Percentiles rank a stretch among this genome's conserved stretches.
Conservation (phyloP, 2,888 invertebrate genomes). For the Leucophora obtusa region DNA sequence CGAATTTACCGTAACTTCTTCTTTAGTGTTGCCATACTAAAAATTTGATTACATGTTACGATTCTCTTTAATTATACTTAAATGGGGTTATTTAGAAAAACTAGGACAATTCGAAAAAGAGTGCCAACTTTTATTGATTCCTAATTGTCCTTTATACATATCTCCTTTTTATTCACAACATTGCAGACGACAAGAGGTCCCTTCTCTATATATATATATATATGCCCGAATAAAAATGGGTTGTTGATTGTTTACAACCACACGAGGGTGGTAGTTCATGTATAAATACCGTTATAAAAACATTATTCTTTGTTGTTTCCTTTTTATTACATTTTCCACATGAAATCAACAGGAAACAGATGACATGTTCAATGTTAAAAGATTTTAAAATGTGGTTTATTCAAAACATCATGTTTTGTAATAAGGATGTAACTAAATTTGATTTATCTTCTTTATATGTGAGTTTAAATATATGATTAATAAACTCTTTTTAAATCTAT, state of each 20-base stretch:
- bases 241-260: conserved; percentile 54
- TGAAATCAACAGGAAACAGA: conserved; percentile 64
- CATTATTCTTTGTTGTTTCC: conserved; percentile 23
- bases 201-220: background rate
- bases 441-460: background rate
- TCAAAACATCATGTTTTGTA: background rate
- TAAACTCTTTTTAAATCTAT: no score
- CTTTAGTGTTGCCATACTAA: conserved; percentile 20
- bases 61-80: background rate
- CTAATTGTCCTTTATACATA: conserved; percentile 14
- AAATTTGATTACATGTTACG: background rate
- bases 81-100: conserved; percentile 18
- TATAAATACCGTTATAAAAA: conserved; percentile 32
- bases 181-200: conserved; percentile 24
- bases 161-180: conserved; percentile 21
- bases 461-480: background rate
- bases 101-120: conserved; percentile 58
- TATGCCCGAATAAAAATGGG: conserved; percentile 35
- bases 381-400: conserved; percentile 20
- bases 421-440: background rate
- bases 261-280: conserved; percentile 25
- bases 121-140: conserved; percentile 57
- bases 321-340: conserved; percentile 51
- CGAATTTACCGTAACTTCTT: conserved; percentile 36
- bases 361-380: conserved; percentile 62